Evolutionary conservation across 1,140 invertebrate species (phyloP), one percentile per base, ranked within the genome.

Genomic region (Berghia stephanieae): DNA sequence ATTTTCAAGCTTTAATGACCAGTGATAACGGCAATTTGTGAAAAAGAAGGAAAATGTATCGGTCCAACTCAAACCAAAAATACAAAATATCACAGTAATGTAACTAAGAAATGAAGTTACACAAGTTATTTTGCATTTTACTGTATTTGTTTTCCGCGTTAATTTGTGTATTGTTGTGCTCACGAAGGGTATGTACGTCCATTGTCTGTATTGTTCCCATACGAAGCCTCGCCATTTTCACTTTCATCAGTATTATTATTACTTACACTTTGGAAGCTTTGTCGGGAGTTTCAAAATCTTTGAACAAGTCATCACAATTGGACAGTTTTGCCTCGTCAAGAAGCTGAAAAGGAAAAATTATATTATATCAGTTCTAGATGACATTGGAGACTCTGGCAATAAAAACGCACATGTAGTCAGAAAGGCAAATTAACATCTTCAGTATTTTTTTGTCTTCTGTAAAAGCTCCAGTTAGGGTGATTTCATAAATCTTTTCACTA

Each of bases 281-380:
- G 86, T 98, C 96, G 0, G 96, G 93, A 16, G 94, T 93, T 89
- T 95, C 92, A 88, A 99, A 99, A 81, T 98, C 94, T 81, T 93
- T 89, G 87, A 94, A 98, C 3, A 99, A 91, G 90, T 98, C 95
- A 83, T 98, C 96, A 42, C 94, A 92, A 90, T 98, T 90, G 60
- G 94, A 90, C 34, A 99, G 89, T 90, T 98, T 98, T 69, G 95
- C 96, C 83, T 99, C 96, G 89, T 99, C 95, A 18, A 97, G 90
- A 34, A 98, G 89, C 95, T 96, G 86, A 79, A 93, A 91, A 77
- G 85, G 78, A 82, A 82, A 74, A 79, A 38, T 3, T 3, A 24
- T 8, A 10, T 42, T 3, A 34, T 18, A 49, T 55, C 4, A 13
- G 18, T 2, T 72, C 34, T 49, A 18, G 34, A 18, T 49, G n/a